Evolutionary conservation across 2,113 vertebrate species (phyloP).

Genomic region (Gymnogyps californianus): DNA sequence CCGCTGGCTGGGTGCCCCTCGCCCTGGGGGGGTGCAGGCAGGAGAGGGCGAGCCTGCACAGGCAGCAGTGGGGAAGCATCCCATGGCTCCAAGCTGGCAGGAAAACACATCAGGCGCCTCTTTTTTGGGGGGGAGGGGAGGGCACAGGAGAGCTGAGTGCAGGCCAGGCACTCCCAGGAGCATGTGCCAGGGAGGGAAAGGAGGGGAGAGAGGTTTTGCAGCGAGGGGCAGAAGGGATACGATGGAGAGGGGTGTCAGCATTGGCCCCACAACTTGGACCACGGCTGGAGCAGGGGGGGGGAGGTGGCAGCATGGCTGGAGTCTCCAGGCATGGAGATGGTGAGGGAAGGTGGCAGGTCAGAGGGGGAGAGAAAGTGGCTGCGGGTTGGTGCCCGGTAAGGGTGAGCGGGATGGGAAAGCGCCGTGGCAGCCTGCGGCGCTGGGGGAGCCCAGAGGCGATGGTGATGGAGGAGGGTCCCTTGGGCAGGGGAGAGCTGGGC

Average conservation of each 20-base stretch:
- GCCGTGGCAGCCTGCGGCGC: background rate
- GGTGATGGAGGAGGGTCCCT: background rate
- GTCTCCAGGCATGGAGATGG: background rate
- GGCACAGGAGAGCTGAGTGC: background rate
- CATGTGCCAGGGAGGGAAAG: background rate
- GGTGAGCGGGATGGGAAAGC: background rate
- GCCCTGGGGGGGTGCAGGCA: background rate
- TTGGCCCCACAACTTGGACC: background rate
- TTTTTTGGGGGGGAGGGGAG: no score
- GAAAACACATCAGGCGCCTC: background rate
- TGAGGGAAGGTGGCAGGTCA: background rate
- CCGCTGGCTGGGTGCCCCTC: background rate
- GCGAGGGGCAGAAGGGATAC: fast-evolving
- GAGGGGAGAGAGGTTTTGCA: background rate
- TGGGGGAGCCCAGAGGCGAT: background rate
- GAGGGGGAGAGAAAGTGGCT: background rate
- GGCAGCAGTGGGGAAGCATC: background rate
- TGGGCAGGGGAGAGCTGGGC: background rate
- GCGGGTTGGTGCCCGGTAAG: background rate
- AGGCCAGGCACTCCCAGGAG: background rate
- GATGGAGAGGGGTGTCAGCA: background rate
- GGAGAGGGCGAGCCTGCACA: background rate
- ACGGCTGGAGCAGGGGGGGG: background rate
- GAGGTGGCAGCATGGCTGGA: background rate
- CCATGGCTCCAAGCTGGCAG: background rate